Percentiles rank a stretch among this genome's conserved stretches.
Evolutionary conservation across 2,113 vertebrate species (phyloP).

Genomic region (Oostethus manadensis): DNA sequence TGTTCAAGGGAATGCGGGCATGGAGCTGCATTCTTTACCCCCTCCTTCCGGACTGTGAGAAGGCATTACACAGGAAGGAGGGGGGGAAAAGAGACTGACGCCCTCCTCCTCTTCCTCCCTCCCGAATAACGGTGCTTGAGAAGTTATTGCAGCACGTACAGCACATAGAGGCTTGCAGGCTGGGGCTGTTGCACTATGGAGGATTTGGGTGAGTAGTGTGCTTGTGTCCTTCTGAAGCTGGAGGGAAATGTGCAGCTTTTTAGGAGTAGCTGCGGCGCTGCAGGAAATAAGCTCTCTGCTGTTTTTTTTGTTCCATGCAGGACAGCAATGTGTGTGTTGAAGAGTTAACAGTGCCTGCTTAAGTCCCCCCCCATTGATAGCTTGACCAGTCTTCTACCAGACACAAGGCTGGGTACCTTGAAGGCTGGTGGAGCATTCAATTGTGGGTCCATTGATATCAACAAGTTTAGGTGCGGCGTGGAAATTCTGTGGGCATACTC

Average conservation of each 20-base stretch:
- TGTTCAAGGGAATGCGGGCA: conserved; percentile 53
- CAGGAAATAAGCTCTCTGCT: conserved; percentile 46
- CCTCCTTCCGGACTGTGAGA: conserved; percentile 42
- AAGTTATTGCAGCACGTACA: conserved; percentile 50
- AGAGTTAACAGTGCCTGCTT: not conserved
- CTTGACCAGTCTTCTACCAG: not conserved
- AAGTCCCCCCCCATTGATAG: not conserved
- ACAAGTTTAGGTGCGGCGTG: conserved; percentile 7
- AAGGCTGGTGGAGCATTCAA: not conserved
- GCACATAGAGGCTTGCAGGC: conserved; percentile 12
- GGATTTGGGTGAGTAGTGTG: conserved; percentile 66
- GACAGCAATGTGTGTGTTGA: not conserved
- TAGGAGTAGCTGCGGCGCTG: conserved; percentile 40
- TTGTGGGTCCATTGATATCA: conserved; percentile 9
- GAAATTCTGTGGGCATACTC: too few relatives aligned
- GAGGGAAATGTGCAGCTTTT: conserved; percentile 19
- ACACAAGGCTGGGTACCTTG: not conserved
- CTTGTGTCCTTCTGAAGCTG: conserved; percentile 11
- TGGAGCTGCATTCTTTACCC: conserved; percentile 51
- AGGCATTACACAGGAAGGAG: conserved; percentile 62
- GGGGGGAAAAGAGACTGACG: conserved; percentile 42
- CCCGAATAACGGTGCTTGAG: conserved; percentile 65
- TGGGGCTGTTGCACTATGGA: conserved; percentile 59
- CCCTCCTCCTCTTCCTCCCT: conserved; percentile 41
- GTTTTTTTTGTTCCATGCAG: not conserved